These are phyloP conservation scores for Parazoanthus atlanticus DNA, from an alignment of 92 coral and sea anemone genomes.

Conservation along the genomic window DNA sequence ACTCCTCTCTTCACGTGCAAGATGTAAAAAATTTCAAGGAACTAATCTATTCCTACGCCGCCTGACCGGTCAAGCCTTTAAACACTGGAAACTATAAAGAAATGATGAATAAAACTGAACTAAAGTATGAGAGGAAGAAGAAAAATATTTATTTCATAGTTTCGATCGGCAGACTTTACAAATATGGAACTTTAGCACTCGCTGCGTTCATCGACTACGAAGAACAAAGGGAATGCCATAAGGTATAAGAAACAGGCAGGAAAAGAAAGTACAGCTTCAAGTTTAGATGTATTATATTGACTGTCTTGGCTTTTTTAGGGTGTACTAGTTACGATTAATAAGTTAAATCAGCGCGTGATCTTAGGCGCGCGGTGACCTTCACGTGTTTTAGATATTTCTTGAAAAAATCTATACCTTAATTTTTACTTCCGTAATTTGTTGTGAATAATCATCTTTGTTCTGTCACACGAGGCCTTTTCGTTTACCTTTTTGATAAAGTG, in stretches of 20 bases:
- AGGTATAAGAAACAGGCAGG: background rate
- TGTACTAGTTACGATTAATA: background rate
- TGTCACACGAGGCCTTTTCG: background rate
- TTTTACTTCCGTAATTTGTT: background rate
- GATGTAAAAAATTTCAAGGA: background rate
- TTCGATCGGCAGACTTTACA: no score
- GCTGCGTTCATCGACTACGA: no score
- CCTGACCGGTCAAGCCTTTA: no score
- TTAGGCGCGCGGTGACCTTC: background rate
- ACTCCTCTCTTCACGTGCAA: background rate
- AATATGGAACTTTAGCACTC: no score
- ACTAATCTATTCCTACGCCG: background rate
- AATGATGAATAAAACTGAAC: no score
- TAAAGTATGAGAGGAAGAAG: no score
- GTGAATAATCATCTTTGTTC: background rate
- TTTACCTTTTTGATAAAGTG: background rate
- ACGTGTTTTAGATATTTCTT: background rate
- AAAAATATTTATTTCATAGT: no score
- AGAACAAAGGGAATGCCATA: no score
- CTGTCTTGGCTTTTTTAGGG: background rate
- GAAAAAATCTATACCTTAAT: background rate
- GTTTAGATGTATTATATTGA: background rate
- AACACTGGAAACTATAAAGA: no score
- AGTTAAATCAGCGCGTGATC: background rate
- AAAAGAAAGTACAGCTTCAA: background rate